Evolutionary conservation across 1,140 invertebrate species (phyloP).

Genomic region (Lamellibrachia luymesi): DNA sequence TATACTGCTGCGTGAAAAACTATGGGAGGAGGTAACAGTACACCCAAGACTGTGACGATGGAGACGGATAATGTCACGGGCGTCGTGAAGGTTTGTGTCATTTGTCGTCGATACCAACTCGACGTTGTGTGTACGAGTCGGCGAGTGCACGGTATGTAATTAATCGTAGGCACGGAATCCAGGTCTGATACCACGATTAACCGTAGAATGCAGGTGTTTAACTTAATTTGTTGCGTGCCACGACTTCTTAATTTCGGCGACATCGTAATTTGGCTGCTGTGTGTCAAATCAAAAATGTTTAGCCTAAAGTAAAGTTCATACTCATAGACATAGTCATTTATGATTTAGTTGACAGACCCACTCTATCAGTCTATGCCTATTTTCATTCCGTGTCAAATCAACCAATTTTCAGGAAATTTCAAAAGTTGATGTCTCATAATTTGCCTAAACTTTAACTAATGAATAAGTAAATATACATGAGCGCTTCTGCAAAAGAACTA

Average conservation of each 20-base stretch:
- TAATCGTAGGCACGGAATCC: neutral
- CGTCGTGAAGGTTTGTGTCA: conserved; percentile 3
- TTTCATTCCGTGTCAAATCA: too few species aligned
- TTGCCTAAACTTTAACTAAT: too few species aligned
- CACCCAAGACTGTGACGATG: neutral
- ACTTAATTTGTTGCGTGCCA: neutral
- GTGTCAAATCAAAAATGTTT: too few species aligned
- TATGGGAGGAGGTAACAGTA: neutral
- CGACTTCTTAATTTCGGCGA: neutral
- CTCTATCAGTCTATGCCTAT: too few species aligned
- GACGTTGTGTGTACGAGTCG: neutral
- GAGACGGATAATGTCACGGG: neutral
- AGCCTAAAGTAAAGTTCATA: too few species aligned
- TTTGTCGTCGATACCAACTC: neutral
- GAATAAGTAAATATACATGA: too few species aligned
- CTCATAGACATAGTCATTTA: too few species aligned
- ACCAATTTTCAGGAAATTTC: too few species aligned
- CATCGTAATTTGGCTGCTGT: too few species aligned
- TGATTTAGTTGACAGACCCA: too few species aligned
- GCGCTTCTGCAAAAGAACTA: too few species aligned
- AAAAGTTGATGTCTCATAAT: too few species aligned
- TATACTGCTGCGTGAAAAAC: neutral
- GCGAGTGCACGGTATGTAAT: neutral
- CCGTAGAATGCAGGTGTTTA: neutral
- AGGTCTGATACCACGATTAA: neutral